These are phyloP conservation scores for Venturia canescens DNA, from an alignment of 1,140 invertebrate species.

Conservation along the genomic window DNA sequence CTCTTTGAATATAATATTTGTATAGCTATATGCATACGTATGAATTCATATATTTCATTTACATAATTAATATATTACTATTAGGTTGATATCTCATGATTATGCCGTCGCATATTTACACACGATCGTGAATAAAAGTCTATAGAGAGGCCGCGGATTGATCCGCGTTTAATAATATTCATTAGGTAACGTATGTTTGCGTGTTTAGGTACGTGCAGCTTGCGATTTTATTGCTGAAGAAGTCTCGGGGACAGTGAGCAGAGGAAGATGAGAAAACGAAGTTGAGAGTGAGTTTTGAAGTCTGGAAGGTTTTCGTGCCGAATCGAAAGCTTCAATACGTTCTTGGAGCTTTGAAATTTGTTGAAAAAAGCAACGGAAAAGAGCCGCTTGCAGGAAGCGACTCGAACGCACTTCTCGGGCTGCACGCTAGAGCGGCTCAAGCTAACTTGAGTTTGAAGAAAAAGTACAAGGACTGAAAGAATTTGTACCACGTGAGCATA, in stretches of 20 bases:
- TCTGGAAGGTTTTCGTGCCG: no score
- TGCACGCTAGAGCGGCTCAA: neutral
- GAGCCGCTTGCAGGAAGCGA: neutral
- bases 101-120: neutral
- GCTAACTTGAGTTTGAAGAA: neutral
- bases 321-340: no score
- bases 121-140: slow-evolving; percentile 3
- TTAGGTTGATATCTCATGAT: slow-evolving; percentile 9
- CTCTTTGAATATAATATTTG: neutral
- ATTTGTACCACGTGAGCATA: slow-evolving; percentile 27
- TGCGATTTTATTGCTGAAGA: slow-evolving; percentile 15
- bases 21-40: neutral
- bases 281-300: no score
- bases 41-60: neutral
- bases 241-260: neutral
- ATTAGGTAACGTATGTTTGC: slow-evolving; percentile 37
- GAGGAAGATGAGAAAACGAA: neutral
- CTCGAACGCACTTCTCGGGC: neutral
- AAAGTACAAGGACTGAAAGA: slow-evolving; percentile 24
- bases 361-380: neutral
- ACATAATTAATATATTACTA: slow-evolving; percentile 23
- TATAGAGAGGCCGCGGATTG: neutral
- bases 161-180: neutral
- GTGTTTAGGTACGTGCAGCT: slow-evolving; percentile 42
- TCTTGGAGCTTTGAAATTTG: no score